Percentiles rank a stretch among this genome's conserved stretches.
Conservation (phyloP, 2,888 invertebrate genomes). For the Sericinus montela region DNA sequence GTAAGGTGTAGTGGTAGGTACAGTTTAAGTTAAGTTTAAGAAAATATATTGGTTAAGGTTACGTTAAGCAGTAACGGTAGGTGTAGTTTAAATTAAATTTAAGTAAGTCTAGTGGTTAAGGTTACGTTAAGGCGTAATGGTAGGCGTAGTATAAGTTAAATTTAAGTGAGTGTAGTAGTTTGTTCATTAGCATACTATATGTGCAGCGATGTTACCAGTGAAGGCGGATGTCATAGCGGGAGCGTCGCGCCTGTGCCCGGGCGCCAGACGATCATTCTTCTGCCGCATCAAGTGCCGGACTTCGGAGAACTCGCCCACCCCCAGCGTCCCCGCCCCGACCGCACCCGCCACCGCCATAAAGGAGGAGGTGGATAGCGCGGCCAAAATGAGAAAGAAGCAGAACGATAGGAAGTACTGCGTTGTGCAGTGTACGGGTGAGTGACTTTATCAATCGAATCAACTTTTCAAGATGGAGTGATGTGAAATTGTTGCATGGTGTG, state of each 20-base stretch:
- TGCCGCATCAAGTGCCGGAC: conserved; percentile 93
- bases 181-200: conserved; percentile 4
- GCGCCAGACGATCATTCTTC: conserved; percentile 94
- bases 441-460: no score
- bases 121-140: no score
- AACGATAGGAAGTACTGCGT: conserved; percentile 91
- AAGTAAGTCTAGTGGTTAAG: no score
- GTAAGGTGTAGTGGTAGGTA: no score
- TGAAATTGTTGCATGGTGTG: no score
- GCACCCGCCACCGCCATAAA: conserved; percentile 66
- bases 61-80: no score
- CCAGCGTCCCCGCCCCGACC: conserved; percentile 22
- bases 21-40: no score
- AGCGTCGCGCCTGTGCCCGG: conserved; percentile 89
- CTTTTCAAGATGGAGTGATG: no score
- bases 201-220: conserved; percentile 92
- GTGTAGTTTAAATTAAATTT: no score
- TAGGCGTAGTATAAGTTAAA: no score
- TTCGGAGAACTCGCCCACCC: background rate
- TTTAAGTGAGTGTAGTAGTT: background rate
- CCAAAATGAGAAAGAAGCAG: conserved; percentile 83
- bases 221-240: conserved; percentile 90
- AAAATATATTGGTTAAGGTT: no score
- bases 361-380: conserved; percentile 83
- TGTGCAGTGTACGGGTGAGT: conserved; percentile 89